Base-by-base conservation (phyloP, 2,113 vertebrate genomes). In the Corythoichthys haematopterus region DNA sequence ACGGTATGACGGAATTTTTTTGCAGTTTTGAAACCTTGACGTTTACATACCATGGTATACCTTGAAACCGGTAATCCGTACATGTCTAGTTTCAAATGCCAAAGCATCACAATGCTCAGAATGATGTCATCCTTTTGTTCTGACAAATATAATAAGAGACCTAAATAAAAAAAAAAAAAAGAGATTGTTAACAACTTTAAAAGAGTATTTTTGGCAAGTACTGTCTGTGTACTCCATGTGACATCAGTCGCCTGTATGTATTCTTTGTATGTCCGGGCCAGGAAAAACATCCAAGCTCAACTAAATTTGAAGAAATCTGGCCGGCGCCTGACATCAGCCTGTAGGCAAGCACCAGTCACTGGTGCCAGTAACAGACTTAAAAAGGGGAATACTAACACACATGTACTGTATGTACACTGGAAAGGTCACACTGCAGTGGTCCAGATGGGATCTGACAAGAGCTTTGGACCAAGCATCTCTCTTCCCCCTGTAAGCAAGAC, bases 361-460 rank as follows among this genome's bases (percentile, higher is more conserved):
- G 55, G 55, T 14, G 55, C 55, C 55, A 56, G 55, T 36, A 56
- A 56, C 28, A 11, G 33, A 36, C 12, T 56, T 37, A 36, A 36
- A 14, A 57, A 14, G 20, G 20, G 20, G 20, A 55, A 33, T 2
- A 4, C 35, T 57, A 36, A 36, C 55, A 36, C 28, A 6, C 55
- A 15, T 13, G 33, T 57, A 36, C 33, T 36, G 13, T 57, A 36
- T 36, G 11, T 15, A 9, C 38, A 20, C n/a, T 45, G 12, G 3
- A 46, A 62, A 62, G 60, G 60, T 62, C 60, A 62, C 10, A 8
- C 43, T 28, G 13, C 40, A 62, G 60, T 46, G 40, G 46, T 70
- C 14, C 33, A 53, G 14, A 53, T 68, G 62, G 61, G 56, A 68
- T 59, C 60, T 62, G 60, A 62, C 60, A 62, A 62, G 60, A 14